Evolutionary conservation across 2,113 vertebrate genomes (phyloP), one percentile per base, ranked within the genome.

Genomic region (Xiphophorus couchianus): DNA sequence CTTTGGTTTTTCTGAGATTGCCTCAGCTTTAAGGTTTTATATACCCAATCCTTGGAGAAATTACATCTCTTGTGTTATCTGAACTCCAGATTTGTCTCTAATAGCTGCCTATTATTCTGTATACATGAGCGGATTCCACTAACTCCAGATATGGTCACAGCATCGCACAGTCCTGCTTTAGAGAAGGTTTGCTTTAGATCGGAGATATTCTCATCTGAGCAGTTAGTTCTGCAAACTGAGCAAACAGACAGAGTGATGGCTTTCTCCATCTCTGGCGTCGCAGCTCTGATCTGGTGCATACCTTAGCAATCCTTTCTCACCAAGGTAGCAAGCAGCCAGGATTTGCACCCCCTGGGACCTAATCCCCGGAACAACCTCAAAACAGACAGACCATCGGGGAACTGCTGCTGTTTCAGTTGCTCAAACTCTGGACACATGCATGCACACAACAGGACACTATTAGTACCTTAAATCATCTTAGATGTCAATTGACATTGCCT

Each of bases 291-390:
- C 90, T 87, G 87, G 84, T 85, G 90, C 93, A 93, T 94, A 94
- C 93, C 92, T 93, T 84, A 86, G 86, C 75, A 91, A 92, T 92
- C 88, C 91, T 89, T 93, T 94, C 91, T 93, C 93, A 94, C 91
- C 92, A 81, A 86, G 82, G 86, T 90, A 92, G 91, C 86, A 84
- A 88, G 90, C 77, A 83, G 84, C 74, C 69, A 69, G 90, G 93
- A 92, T 94, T 94, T 93, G 91, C 91, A 92, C 88, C 88, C 91
- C 78, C 84, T 66, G 89, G 89, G 88, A 89, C 83, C 82, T 93
- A 93, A 93, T 93, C 93, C 80, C 90, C 88, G 90, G 87, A 93
- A 93, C 93, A 90, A 93, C 92, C 84, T 89, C 77, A 92, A 93
- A 94, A 91, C 94, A 94, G 92, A 94, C 88, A 73, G 84, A 80